Conservation (phyloP, 2,888 invertebrate species). For the Rhagium mordax region DNA sequence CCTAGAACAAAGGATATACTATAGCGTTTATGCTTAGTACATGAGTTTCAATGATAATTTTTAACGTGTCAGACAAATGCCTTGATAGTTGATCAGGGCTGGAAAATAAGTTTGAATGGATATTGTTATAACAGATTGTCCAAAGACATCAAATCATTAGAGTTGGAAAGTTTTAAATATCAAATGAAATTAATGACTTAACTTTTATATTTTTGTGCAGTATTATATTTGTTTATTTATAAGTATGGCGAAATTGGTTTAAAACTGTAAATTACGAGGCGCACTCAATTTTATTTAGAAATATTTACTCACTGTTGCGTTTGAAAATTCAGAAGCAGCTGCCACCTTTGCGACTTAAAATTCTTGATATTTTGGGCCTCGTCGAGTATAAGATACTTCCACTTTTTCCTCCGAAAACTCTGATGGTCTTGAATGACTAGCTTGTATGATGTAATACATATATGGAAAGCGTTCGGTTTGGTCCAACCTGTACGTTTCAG, state of each 20-base stretch:
- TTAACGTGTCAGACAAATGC: conserved; percentile 65
- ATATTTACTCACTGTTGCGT: conserved; percentile 82
- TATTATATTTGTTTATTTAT: no score
- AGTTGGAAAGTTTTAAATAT: no score
- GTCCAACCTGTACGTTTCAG: conserved; percentile 95
- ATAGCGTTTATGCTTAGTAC: background rate
- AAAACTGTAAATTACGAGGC: no score
- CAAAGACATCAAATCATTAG: no score
- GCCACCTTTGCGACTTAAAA: conserved; percentile 99
- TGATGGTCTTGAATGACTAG: conserved; percentile 98
- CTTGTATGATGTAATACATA: conserved; percentile 98
- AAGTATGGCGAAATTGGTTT: no score
- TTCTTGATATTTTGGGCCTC: conserved; percentile 99
- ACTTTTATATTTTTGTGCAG: no score
- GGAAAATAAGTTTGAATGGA: conserved; percentile 60
- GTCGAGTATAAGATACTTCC: conserved; percentile 98
- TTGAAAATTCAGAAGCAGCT: conserved; percentile 94
- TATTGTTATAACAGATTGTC: no score
- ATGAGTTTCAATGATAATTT: background rate
- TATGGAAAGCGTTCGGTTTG: conserved; percentile 97
- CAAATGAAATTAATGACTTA: no score
- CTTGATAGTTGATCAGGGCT: conserved; percentile 56
- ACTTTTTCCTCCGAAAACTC: conserved; percentile 96
- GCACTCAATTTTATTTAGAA: background rate
- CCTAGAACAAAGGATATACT: conserved; percentile 70